Percentiles rank a stretch among this genome's conserved stretches.
phyloP scores from a whole-genome alignment of 1,140 invertebrate genomes.

The Popillia japonica region DNA sequence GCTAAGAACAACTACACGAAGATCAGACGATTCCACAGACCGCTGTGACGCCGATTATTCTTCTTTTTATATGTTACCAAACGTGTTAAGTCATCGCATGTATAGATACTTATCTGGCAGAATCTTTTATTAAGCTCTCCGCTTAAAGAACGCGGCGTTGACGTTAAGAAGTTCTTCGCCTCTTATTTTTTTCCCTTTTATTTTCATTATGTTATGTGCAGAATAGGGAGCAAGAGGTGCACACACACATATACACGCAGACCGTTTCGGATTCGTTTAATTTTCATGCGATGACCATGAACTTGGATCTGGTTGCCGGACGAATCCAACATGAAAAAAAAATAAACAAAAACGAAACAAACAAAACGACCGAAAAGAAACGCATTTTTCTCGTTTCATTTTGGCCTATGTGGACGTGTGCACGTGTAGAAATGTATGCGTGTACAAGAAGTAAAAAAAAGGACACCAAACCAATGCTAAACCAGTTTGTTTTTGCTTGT shows the following conservation, averaged over 20 bases:
- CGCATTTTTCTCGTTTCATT: conserved; percentile 16
- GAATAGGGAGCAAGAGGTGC: too few relatives aligned
- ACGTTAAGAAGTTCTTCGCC: conserved; percentile 10
- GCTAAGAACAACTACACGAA: background rate
- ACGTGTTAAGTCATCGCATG: conserved; percentile 1
- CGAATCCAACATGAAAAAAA: background rate
- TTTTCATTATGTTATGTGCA: background rate
- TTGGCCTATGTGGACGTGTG: background rate
- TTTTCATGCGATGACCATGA: conserved; percentile 20
- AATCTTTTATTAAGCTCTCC: conserved; percentile 10
- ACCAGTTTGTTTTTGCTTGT: conserved; percentile 22
- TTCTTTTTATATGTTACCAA: background rate
- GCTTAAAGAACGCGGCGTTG: background rate
- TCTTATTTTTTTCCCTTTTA: background rate
- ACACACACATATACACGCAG: too few relatives aligned
- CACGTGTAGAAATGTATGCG: background rate
- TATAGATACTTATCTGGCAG: conserved; percentile 6
- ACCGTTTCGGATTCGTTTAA: conserved; percentile 15
- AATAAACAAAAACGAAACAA: background rate
- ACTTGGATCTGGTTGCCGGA: conserved; percentile 2
- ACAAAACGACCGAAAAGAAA: background rate
- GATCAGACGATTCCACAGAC: background rate
- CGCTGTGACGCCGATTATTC: background rate
- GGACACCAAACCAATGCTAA: background rate
- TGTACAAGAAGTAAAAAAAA: background rate